phyloP scores from a whole-genome alignment of 2,113 vertebrate genomes.

The Eonycteris spelaea region DNA sequence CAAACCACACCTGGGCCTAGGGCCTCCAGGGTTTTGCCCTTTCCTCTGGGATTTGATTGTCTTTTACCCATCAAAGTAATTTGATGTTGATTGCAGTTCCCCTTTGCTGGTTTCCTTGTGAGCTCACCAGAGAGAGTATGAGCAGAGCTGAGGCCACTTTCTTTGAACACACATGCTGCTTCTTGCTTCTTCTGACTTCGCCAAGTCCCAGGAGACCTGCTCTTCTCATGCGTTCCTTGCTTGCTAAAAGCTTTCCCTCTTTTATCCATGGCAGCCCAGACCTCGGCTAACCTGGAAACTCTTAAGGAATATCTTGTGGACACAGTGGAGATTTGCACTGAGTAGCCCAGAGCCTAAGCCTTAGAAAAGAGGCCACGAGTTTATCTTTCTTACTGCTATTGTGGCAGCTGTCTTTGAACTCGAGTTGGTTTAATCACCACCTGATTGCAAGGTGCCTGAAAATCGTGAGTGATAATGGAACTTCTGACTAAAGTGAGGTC shows the following conservation, averaged over 20 bases:
- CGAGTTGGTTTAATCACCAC: neutral
- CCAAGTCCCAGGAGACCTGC: neutral
- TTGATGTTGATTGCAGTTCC: neutral
- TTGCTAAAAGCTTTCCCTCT: too few species aligned
- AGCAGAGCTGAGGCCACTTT: neutral
- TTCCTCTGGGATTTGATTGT: neutral
- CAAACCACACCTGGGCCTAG: neutral
- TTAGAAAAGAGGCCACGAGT: neutral
- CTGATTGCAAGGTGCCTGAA: neutral
- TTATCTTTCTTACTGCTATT: neutral
- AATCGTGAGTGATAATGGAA: neutral
- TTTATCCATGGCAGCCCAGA: neutral
- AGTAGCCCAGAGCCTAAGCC: neutral
- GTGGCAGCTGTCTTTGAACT: neutral
- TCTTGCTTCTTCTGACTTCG: neutral
- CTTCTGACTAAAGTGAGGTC: neutral
- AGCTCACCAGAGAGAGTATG: neutral
- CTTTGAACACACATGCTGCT: accelerated
- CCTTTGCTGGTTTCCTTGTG: neutral
- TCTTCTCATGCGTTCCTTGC: neutral
- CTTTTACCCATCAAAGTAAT: neutral
- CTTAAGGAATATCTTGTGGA: neutral
- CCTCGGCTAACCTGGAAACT: neutral
- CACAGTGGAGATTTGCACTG: neutral
- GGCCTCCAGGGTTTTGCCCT: neutral